A percentile compares a stretch with the other conserved stretches of the same genome.
These are phyloP conservation scores for Macrophya annulata DNA, from an alignment of 2,888 invertebrate species.

Conservation along the genomic window DNA sequence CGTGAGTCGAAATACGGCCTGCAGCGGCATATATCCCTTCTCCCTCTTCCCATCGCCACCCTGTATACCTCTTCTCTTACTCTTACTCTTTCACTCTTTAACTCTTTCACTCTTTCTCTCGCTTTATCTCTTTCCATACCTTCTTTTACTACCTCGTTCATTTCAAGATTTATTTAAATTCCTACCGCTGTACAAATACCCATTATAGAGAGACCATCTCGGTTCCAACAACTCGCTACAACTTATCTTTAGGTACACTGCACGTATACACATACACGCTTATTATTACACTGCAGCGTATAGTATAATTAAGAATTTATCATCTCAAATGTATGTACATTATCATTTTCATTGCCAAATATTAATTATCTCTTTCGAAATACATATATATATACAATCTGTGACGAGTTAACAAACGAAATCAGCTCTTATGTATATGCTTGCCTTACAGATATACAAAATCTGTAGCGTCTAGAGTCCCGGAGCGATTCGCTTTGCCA, in stretches of 20 bases:
- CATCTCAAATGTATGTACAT: neutral
- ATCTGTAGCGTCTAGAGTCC: neutral
- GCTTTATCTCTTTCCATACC: neutral
- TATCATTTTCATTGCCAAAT: neutral
- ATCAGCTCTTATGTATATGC: neutral
- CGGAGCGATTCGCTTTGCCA: constrained; percentile 28
- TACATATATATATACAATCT: too few relatives aligned
- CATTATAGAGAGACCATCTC: constrained; percentile 19
- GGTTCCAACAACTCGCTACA: constrained; percentile 8
- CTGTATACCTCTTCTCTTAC: neutral
- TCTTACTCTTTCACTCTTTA: neutral
- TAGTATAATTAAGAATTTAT: neutral
- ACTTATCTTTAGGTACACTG: constrained; percentile 13
- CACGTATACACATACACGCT: neutral
- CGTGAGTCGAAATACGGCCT: constrained; percentile 65
- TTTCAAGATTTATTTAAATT: constrained; percentile 52
- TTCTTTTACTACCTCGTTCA: constrained; percentile 41
- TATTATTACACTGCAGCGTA: neutral
- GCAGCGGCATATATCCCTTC: constrained; percentile 48
- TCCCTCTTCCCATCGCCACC: constrained; percentile 51
- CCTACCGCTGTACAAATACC: constrained; percentile 30
- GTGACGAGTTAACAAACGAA: neutral
- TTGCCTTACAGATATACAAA: neutral
- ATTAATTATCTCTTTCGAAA: neutral
- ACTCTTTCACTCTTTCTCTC: neutral